A percentile compares a stretch with the other conserved stretches of the same genome.
phyloP scores from a whole-genome alignment of 2,113 vertebrate species.

The Xenotilapia flavipinnis region DNA sequence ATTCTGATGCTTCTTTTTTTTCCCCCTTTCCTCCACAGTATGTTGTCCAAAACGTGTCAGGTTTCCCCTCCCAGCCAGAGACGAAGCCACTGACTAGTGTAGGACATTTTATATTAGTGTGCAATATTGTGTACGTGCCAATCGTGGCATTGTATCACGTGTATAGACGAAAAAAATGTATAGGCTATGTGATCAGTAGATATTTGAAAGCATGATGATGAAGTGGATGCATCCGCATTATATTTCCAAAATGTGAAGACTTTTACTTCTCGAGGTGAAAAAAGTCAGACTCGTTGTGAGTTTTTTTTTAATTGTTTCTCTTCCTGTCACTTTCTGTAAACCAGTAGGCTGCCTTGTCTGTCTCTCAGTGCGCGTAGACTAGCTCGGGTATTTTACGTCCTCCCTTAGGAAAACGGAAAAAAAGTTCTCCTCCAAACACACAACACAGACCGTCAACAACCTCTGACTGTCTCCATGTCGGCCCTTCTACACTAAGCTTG shows the following conservation, averaged over 20 bases:
- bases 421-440: background rate
- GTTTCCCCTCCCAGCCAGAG: conserved; percentile 45
- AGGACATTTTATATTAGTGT: conserved; percentile 68
- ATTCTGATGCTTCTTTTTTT: conserved; percentile 33
- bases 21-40: conserved; percentile 23
- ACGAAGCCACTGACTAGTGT: conserved; percentile 29
- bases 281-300: conserved; percentile 33
- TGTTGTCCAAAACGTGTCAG: conserved; percentile 43
- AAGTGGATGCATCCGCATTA: conserved; percentile 52
- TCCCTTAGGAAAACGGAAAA: background rate
- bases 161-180: conserved; percentile 62
- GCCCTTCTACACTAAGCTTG: conserved; percentile 1
- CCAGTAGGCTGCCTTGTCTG: conserved; percentile 50
- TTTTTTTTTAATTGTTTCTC: background rate
- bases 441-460: background rate
- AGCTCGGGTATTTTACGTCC: conserved; percentile 35
- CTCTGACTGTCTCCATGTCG: conserved; percentile 7
- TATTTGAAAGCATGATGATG: conserved; percentile 62
- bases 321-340: conserved; percentile 48
- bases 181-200: conserved; percentile 56
- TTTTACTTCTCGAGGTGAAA: conserved; percentile 38
- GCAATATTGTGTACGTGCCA: conserved; percentile 75
- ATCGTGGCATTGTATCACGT: conserved; percentile 57
- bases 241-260: conserved; percentile 64
- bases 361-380: conserved; percentile 38